Conservation (phyloP, 2,113 vertebrate genomes). For the Erythrocercus mccallii region DNA sequence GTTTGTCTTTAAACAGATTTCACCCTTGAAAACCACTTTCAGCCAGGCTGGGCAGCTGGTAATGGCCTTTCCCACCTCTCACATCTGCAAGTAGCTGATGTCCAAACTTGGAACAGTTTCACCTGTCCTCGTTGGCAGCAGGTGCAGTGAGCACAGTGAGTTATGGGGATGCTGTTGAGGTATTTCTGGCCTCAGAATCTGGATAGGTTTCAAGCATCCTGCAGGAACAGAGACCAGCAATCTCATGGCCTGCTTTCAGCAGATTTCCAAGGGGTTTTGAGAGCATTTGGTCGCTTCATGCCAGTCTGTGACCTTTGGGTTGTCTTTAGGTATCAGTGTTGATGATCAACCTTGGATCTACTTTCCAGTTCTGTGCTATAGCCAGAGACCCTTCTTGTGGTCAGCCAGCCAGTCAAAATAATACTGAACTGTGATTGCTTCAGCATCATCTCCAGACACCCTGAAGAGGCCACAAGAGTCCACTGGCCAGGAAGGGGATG, state of each 20-base stretch:
- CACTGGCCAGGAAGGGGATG: not conserved
- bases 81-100: not conserved
- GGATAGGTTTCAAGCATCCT: not conserved
- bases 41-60: not conserved
- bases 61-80: not conserved
- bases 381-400: not conserved
- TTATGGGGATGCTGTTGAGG: not conserved
- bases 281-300: not conserved
- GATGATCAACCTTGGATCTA: not conserved
- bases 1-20: not conserved
- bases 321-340: not conserved
- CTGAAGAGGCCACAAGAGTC: not conserved
- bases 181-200: not conserved
- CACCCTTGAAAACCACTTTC: not conserved
- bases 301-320: not conserved
- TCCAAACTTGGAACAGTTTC: not conserved
- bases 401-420: slow-evolving; percentile 12
- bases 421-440: not conserved
- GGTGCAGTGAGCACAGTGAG: not conserved
- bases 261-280: not conserved
- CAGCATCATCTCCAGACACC: not conserved
- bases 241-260: not conserved
- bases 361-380: not conserved
- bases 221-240: not conserved
- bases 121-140: not conserved